phyloP scores from a whole-genome alignment of 1,140 invertebrate species.

The Thalassaphorura encarpata region DNA sequence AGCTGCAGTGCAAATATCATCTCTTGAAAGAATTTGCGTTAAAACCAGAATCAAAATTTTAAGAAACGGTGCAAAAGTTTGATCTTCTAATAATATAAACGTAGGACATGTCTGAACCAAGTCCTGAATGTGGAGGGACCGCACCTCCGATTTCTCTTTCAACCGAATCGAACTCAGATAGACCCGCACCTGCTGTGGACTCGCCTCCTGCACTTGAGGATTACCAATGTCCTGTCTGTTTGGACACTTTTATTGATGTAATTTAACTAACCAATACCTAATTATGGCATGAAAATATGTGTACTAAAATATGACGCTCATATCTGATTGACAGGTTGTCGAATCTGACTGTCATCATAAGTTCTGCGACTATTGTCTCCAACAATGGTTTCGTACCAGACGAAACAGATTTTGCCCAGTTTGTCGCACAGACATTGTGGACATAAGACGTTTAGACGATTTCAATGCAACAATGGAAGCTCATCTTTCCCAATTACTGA shows the following conservation, averaged over 20 bases:
- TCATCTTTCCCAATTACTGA: neutral
- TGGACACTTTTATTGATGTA: slow-evolving; percentile 22
- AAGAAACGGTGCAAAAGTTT: no score
- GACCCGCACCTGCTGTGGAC: neutral
- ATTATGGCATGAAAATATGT: no score
- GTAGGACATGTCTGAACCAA: no score
- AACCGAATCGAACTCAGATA: neutral
- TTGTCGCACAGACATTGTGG: slow-evolving; percentile 9
- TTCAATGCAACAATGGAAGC: neutral
- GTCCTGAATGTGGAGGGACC: no score
- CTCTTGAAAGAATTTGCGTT: no score
- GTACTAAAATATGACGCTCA: no score
- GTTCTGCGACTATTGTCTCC: slow-evolving; percentile 23
- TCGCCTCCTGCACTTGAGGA: slow-evolving; percentile 9
- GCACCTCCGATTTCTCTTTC: neutral
- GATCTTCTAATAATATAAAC: no score
- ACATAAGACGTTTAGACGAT: neutral
- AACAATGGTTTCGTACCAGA: slow-evolving; percentile 10
- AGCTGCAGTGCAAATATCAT: no score
- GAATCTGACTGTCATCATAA: slow-evolving; percentile 14
- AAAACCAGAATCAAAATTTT: no score
- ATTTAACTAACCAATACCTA: neutral
- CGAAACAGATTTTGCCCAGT: slow-evolving; percentile 8
- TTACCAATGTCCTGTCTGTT: slow-evolving; percentile 18
- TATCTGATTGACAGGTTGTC: slow-evolving; percentile 1